These are phyloP conservation scores for Glaucopsyche alexis DNA, from an alignment of 2,888 invertebrate genomes.

Conservation along the genomic window DNA sequence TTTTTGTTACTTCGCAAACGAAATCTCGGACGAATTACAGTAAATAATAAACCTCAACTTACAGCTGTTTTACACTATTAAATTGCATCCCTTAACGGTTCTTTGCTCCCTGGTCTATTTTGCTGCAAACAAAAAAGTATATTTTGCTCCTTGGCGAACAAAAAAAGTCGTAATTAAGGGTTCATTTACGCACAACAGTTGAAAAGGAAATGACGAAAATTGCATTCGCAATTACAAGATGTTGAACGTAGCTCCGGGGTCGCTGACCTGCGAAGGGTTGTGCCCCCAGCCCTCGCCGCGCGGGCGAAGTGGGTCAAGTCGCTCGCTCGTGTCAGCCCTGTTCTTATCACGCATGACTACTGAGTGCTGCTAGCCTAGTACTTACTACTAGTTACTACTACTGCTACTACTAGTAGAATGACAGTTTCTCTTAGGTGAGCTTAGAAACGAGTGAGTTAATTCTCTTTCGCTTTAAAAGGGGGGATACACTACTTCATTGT, in stretches of 20 bases:
- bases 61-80: background rate
- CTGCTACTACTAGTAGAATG: background rate
- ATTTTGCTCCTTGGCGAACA: slow-evolving; percentile 7
- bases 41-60: background rate
- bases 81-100: background rate
- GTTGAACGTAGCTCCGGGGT: background rate
- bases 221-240: slow-evolving; percentile 18
- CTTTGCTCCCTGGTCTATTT: background rate
- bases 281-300: background rate
- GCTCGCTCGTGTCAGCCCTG: slow-evolving; percentile 14
- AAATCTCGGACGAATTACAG: background rate
- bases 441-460: no score
- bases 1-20: background rate
- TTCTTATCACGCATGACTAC: slow-evolving; percentile 12
- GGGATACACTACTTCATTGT: no score
- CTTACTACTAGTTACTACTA: slow-evolving; percentile 3
- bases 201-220: slow-evolving; percentile 22
- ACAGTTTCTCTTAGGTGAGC: no score
- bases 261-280: slow-evolving; percentile 15
- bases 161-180: background rate
- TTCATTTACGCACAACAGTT: background rate
- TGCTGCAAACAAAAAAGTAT: slow-evolving; percentile 2
- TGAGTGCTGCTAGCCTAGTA: slow-evolving; percentile 7
- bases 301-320: background rate
- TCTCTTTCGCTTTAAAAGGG: no score